Evolutionary conservation across 2,797 vertebrate genomes (phyloP).

Genomic region (Toxotes lorentzi): DNA sequence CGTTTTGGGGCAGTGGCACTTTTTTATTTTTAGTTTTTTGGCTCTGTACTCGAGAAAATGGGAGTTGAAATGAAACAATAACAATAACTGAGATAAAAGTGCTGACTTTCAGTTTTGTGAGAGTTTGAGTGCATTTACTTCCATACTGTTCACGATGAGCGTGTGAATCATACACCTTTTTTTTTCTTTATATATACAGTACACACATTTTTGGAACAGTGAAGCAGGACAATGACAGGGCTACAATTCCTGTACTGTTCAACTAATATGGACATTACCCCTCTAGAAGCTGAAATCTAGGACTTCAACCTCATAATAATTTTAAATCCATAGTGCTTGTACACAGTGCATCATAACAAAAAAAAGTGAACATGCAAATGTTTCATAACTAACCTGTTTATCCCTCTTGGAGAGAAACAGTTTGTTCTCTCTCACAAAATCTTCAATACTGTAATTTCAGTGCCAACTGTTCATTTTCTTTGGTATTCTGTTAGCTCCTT

Average conservation of each 20-base stretch:
- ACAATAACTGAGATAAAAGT: constrained; percentile 46
- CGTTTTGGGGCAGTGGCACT: constrained; percentile 34
- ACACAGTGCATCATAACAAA: background rate
- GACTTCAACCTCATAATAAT: constrained; percentile 3
- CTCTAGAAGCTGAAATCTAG: background rate
- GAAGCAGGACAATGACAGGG: background rate
- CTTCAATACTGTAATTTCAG: constrained; percentile 23
- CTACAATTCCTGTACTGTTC: background rate
- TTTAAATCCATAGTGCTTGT: constrained; percentile 7
- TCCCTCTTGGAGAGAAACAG: background rate
- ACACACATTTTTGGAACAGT: constrained; percentile 3
- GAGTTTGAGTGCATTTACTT: constrained; percentile 20
- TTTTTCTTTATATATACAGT: background rate
- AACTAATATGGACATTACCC: background rate
- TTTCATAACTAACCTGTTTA: constrained; percentile 20
- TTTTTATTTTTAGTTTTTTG: constrained; percentile 40
- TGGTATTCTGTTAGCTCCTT: background rate
- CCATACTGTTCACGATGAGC: background rate
- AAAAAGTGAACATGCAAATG: background rate
- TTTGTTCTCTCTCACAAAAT: constrained; percentile 20
- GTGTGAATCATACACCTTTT: background rate
- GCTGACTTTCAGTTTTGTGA: constrained; percentile 25
- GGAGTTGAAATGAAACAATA: constrained; percentile 49
- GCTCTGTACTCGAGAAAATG: constrained; percentile 24
- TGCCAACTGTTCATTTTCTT: constrained; percentile 21